A percentile compares a stretch with the other conserved stretches of the same genome.
phyloP scores from a whole-genome alignment of 2,797 vertebrate species.

The Gadopsis marmoratus region DNA sequence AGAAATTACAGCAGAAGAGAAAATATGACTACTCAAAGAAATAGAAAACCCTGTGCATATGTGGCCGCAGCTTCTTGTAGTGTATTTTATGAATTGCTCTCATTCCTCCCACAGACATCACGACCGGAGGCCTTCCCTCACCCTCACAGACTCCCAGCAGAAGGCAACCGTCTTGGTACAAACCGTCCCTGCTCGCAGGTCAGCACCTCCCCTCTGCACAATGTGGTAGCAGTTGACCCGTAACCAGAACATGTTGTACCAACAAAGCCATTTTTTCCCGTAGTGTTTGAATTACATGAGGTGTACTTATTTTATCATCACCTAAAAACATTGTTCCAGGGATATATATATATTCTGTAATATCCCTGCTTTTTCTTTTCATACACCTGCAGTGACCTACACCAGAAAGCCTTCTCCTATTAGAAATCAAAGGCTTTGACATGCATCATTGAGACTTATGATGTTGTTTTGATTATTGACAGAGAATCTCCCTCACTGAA shows the following conservation, averaged over 20 bases:
- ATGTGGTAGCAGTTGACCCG: constrained; percentile 22
- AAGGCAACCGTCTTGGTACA: constrained; percentile 82
- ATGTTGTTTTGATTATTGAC: neutral
- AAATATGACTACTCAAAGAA: neutral
- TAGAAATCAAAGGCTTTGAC: constrained; percentile 1
- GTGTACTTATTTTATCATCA: neutral
- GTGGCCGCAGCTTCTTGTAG: neutral
- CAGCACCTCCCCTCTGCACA: constrained; percentile 41
- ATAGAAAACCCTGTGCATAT: neutral
- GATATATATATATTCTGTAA: neutral
- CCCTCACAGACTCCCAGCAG: constrained; percentile 84
- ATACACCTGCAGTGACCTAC: neutral
- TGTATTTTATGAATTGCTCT: constrained; percentile 51
- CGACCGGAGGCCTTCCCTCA: constrained; percentile 88
- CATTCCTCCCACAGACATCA: constrained; percentile 79
- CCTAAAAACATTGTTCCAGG: neutral
- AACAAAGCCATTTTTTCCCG: constrained; percentile 5
- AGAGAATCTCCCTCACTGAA: neutral
- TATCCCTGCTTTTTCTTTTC: neutral
- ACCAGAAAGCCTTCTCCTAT: neutral
- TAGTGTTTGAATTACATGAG: neutral
- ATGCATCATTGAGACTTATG: neutral
- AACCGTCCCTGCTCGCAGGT: constrained; percentile 89
- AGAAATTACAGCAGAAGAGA: neutral
- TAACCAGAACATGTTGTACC: neutral